Percentiles rank a stretch among this genome's conserved stretches.
Evolutionary conservation across 2,113 vertebrate species (phyloP).

Genomic region (Malaclemys terrapin): DNA sequence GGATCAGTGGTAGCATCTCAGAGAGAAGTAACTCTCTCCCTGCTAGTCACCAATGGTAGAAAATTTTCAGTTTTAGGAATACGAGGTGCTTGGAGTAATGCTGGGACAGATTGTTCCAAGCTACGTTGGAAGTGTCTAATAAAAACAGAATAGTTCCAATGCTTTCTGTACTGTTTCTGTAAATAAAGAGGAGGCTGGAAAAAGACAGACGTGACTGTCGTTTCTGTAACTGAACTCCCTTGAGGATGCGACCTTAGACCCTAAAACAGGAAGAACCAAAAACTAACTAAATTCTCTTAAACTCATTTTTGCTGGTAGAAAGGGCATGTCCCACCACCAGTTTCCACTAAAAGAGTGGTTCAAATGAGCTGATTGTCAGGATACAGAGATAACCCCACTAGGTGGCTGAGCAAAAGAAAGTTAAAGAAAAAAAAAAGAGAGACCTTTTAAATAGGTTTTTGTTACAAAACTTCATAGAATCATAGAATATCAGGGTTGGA

Average conservation of each 20-base stretch:
- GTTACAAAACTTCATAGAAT: background rate
- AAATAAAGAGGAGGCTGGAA: background rate
- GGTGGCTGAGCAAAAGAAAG: background rate
- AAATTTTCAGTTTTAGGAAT: background rate
- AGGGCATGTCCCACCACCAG: rapidly evolving
- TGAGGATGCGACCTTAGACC: background rate
- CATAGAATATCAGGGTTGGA: no score
- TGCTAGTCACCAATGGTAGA: background rate
- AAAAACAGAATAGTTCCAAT: background rate
- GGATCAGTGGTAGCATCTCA: background rate
- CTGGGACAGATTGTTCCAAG: background rate
- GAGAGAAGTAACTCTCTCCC: background rate
- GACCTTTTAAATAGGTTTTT: background rate
- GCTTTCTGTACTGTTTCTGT: background rate
- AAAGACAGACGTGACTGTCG: background rate
- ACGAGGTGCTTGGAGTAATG: background rate
- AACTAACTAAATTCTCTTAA: background rate
- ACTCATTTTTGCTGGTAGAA: background rate
- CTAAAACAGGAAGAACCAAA: background rate
- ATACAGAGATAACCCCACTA: background rate
- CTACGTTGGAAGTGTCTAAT: background rate
- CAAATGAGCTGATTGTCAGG: background rate
- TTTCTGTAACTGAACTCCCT: background rate
- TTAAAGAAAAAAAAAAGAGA: background rate
- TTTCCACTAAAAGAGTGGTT: background rate